Conservation (phyloP, 2,888 invertebrate genomes). For the Brachyptera risi region DNA sequence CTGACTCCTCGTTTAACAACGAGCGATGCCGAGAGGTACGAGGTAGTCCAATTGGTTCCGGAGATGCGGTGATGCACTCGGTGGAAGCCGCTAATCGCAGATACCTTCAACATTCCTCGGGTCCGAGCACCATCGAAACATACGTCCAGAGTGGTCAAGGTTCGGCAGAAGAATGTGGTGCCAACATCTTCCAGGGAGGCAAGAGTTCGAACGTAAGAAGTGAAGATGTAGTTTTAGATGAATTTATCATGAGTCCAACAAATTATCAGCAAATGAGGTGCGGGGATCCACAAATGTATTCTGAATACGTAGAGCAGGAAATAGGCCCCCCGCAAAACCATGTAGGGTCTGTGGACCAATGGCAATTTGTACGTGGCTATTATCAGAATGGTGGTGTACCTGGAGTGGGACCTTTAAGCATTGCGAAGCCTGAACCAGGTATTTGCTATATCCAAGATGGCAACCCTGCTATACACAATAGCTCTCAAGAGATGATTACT, state of each 20-base stretch:
- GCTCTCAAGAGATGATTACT: conserved; percentile 43
- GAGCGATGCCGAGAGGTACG: conserved; percentile 3
- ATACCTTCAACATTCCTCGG: conserved; percentile 5
- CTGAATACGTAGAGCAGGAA: conserved; percentile 29
- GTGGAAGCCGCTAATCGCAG: conserved; percentile 10
- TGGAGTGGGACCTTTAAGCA: conserved; percentile 13
- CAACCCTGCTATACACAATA: conserved; percentile 38
- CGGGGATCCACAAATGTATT: conserved; percentile 22
- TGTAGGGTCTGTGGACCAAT: conserved; percentile 19
- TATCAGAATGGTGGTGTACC: conserved; percentile 19
- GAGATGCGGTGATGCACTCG: not conserved
- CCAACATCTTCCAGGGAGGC: not conserved
- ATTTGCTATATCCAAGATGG: conserved; percentile 31
- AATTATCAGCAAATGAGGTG: conserved; percentile 39
- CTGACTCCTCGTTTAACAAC: not conserved
- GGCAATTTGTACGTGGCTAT: conserved; percentile 28
- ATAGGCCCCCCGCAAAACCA: not conserved
- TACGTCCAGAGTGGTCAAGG: conserved; percentile 39
- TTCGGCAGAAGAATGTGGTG: conserved; percentile 26
- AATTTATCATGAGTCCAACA: conserved; percentile 49
- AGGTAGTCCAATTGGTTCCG: not conserved
- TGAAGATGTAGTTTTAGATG: conserved; percentile 45
- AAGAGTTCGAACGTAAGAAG: conserved; percentile 22
- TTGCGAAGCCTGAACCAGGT: conserved; percentile 31
- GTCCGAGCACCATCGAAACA: conserved; percentile 40